These are phyloP conservation scores for Tetragonisca angustula DNA, from an alignment of 2,888 invertebrate genomes.

Conservation along the genomic window DNA sequence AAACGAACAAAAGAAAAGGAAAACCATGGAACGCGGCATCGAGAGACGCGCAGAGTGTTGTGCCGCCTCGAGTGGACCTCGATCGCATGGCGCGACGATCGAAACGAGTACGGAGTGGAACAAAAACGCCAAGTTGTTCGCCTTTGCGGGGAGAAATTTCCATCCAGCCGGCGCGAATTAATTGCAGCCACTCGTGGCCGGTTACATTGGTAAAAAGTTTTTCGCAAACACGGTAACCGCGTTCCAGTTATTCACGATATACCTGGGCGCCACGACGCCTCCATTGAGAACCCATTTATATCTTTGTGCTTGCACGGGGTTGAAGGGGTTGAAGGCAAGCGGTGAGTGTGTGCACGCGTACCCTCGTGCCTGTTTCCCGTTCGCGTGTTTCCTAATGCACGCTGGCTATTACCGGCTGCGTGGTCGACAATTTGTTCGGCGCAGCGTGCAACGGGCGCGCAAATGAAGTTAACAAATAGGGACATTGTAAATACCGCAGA, in stretches of 20 bases:
- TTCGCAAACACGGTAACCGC: constrained; percentile 40
- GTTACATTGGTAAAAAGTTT: constrained; percentile 45
- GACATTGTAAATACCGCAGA: constrained; percentile 54
- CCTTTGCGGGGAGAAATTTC: constrained; percentile 18
- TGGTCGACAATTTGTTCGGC: constrained; percentile 46
- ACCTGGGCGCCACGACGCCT: constrained; percentile 13
- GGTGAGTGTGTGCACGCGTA: not conserved
- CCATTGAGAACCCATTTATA: constrained; percentile 42
- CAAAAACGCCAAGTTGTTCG: constrained; percentile 14
- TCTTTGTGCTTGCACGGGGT: constrained; percentile 14
- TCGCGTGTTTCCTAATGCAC: constrained; percentile 36
- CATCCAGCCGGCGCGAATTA: constrained; percentile 40
- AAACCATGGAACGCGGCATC: not conserved
- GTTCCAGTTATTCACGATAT: constrained; percentile 44
- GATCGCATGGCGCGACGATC: not conserved
- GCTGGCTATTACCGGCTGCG: not conserved
- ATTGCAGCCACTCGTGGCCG: constrained; percentile 43
- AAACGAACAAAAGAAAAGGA: not conserved
- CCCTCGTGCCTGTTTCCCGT: not conserved
- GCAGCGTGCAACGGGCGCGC: constrained; percentile 19
- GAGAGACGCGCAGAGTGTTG: not conserved
- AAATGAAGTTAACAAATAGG: constrained; percentile 56
- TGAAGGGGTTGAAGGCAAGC: not conserved
- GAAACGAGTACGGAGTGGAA: not conserved
- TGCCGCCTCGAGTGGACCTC: not conserved